Evolutionary conservation across 2,888 invertebrate genomes (phyloP).

Genomic region (Hipparchia semele): DNA sequence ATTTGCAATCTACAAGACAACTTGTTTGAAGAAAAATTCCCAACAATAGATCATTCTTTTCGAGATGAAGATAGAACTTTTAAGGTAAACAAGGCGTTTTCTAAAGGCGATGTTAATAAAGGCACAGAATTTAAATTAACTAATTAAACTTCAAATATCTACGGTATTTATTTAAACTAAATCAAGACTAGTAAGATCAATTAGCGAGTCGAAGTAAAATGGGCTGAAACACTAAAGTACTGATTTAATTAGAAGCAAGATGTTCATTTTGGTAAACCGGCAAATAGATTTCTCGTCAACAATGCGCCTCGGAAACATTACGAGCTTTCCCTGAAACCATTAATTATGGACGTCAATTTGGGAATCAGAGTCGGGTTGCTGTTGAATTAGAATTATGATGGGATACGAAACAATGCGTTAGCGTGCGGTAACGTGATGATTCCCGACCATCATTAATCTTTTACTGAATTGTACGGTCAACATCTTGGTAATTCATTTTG

Average conservation of each 20-base stretch:
- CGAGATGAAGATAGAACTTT: slow-evolving; percentile 15
- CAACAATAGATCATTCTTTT: slow-evolving; percentile 27
- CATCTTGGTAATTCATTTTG: slow-evolving; percentile 17
- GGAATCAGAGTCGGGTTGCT: slow-evolving; percentile 53
- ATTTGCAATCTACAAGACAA: slow-evolving; percentile 21
- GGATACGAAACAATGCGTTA: slow-evolving; percentile 60
- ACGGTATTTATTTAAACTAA: slow-evolving; percentile 14
- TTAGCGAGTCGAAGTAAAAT: slow-evolving; percentile 29
- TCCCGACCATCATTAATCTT: slow-evolving; percentile 41
- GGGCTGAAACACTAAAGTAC: slow-evolving; percentile 29
- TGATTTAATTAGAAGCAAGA: slow-evolving; percentile 48
- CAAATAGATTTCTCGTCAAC: slow-evolving; percentile 45
- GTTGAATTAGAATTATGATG: slow-evolving; percentile 58
- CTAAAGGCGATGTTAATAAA: slow-evolving; percentile 1
- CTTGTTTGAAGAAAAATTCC: slow-evolving; percentile 13
- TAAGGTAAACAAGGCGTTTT: slow-evolving; percentile 21
- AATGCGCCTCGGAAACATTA: slow-evolving; percentile 45
- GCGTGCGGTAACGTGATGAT: slow-evolving; percentile 54
- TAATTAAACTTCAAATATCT: slow-evolving; percentile 9
- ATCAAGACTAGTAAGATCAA: slow-evolving; percentile 33
- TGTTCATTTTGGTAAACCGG: slow-evolving; percentile 41
- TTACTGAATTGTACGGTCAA: slow-evolving; percentile 21
- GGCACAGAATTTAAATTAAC: slow-evolving; percentile 13
- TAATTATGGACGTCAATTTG: slow-evolving; percentile 67
- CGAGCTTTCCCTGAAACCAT: slow-evolving; percentile 51